phyloP scores from a whole-genome alignment of 2,113 vertebrate species.

The Illadopsis cleaveri region DNA sequence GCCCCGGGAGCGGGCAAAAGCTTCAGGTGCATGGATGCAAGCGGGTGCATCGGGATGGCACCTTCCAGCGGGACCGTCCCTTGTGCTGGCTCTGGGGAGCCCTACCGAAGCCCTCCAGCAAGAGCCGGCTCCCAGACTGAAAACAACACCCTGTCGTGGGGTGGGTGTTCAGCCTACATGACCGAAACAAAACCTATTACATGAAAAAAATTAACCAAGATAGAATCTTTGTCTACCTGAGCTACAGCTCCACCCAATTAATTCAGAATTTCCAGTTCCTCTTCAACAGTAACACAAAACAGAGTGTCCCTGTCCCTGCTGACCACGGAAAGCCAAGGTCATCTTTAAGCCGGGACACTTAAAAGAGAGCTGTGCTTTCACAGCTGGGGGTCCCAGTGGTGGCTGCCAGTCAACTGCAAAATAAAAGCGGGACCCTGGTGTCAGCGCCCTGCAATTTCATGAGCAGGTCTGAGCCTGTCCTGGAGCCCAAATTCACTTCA shows the following conservation, averaged over 20 bases:
- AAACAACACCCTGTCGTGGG: background rate
- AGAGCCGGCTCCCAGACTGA: fast-evolving
- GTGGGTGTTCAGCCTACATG: fast-evolving
- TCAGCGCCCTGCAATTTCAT: background rate
- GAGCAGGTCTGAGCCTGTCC: slow-evolving; percentile 47
- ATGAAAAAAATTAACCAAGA: background rate
- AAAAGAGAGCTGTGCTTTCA: background rate
- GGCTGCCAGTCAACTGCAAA: background rate
- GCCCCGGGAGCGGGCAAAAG: fast-evolving
- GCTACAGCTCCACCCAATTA: background rate
- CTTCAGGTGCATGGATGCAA: background rate
- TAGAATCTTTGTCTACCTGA: background rate
- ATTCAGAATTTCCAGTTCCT: background rate
- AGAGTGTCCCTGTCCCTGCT: background rate
- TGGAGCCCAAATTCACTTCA: slow-evolving; percentile 35
- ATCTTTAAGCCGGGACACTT: background rate
- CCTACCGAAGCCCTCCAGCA: fast-evolving
- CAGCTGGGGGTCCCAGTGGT: background rate
- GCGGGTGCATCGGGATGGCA: fast-evolving
- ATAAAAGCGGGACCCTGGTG: slow-evolving; percentile 17
- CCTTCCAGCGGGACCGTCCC: too few species aligned
- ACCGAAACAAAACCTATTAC: background rate
- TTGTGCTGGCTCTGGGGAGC: background rate
- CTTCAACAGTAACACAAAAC: background rate
- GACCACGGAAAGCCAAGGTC: background rate